These are phyloP conservation scores for Eunapius fragilis DNA, from an alignment of 37 sponge, comb jelly and placozoan genomes.

Conservation along the genomic window DNA sequence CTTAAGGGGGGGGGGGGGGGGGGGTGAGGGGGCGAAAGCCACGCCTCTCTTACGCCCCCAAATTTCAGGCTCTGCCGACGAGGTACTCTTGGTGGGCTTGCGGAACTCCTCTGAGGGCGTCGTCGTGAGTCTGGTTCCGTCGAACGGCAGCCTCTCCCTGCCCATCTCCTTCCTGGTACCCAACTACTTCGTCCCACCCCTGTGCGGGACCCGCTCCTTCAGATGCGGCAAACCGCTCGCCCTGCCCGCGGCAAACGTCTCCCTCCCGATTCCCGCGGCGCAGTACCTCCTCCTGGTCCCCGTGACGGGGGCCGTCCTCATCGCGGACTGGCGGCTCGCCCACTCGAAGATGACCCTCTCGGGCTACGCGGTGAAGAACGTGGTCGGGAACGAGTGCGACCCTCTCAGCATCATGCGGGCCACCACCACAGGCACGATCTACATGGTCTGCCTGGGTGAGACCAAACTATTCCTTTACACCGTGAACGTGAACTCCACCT, in stretches of 20 bases:
- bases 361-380: background rate
- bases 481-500: background rate
- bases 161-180: background rate
- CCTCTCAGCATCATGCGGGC: background rate
- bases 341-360: background rate
- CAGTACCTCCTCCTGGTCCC: background rate
- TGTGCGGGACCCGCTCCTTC: background rate
- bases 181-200: background rate
- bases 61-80: background rate
- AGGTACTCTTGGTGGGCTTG: background rate
- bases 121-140: background rate
- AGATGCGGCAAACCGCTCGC: background rate
- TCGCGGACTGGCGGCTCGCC: background rate
- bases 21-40: no score
- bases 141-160: background rate
- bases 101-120: background rate
- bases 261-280: background rate
- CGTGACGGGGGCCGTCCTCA: background rate
- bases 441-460: background rate
- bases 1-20: background rate
- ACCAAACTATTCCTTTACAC: background rate
- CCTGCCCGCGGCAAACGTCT: background rate
- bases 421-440: background rate
- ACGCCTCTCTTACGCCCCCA: background rate
- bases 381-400: background rate